Base-by-base conservation (phyloP, 2,888 invertebrate genomes). In the Aplocera efformata region DNA sequence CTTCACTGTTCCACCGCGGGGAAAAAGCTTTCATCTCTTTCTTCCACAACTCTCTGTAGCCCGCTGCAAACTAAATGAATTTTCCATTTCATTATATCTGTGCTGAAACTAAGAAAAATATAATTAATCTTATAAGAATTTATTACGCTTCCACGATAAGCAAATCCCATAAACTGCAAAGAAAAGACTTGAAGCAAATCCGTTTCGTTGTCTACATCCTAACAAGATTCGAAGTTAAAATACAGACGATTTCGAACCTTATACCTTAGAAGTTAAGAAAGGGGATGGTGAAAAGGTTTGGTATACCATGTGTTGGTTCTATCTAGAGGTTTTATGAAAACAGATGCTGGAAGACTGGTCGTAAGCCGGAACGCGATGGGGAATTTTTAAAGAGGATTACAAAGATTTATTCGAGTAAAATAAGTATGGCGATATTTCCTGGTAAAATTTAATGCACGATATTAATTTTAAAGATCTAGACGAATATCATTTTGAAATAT, bases 101-200 rank as follows among this genome's bases (percentile, higher is more conserved):
- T n/a, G n/a, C n/a, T 17, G 13, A 3, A 17, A 2, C 13, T 17
- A 17, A 17, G 2, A 17, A 5, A 17, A 17, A 17, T 5, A 3
- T 2, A 17, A 17, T 17, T 3, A 3, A 17, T 17, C 40, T 41
- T 36, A 36, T 40, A 45, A 45, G 40, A 45, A 44, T 45, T 45
- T 45, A 40, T 40, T 45, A 33, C 36, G 40, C 25, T 40, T 39
- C 30, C 26, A 24, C 38, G 33, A 27, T 13, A 36, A 45, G 32
- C 45, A 45, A 58, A 63, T 61, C 62, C 67, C 58, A 60, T 65
- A 56, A 60, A 47, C 53, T 40, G 46, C 53, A 60, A 59, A 67
- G 65, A 53, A 62, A 67, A 60, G 60, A 59, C 62, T 64, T 57
- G 62, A 46, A 58, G 50, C 59, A 61, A 57, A 56, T 54, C 49